Evolutionary conservation across 2,113 vertebrate genomes (phyloP).

Genomic region (Calyptommatus sinebrachiatus): DNA sequence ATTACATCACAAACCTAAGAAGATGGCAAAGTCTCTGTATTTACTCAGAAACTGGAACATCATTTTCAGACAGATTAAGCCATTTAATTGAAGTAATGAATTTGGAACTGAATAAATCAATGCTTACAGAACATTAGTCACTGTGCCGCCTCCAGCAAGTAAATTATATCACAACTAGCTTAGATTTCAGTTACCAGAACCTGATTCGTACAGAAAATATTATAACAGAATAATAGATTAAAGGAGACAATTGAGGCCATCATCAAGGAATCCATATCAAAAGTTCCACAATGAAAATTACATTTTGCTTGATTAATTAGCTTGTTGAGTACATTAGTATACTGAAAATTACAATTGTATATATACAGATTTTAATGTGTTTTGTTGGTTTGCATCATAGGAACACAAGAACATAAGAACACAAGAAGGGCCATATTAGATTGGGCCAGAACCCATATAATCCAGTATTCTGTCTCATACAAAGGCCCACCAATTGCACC

Average conservation of each 20-base stretch:
- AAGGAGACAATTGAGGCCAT: too few species aligned
- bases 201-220: not conserved
- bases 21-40: not conserved
- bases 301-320: not conserved
- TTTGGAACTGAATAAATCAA: not conserved
- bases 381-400: too few species aligned
- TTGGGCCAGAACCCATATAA: too few species aligned
- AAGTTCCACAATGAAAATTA: not conserved
- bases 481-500: too few species aligned
- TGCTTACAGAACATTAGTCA: not conserved
- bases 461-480: too few species aligned
- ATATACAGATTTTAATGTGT: too few species aligned
- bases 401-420: too few species aligned
- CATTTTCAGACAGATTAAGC: not conserved
- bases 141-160: not conserved
- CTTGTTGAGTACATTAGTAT: not conserved
- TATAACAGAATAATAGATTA: too few species aligned
- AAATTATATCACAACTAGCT: not conserved
- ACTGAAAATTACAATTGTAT: too few species aligned
- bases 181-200: not conserved
- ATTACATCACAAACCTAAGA: not conserved
- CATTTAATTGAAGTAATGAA: not conserved
- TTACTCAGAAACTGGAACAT: not conserved
- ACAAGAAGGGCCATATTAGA: too few species aligned
- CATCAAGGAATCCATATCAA: too few species aligned